Percentiles rank a stretch among this genome's conserved stretches.
Conservation (phyloP, 2,888 invertebrate species). For the Melinopterus prodromus region DNA sequence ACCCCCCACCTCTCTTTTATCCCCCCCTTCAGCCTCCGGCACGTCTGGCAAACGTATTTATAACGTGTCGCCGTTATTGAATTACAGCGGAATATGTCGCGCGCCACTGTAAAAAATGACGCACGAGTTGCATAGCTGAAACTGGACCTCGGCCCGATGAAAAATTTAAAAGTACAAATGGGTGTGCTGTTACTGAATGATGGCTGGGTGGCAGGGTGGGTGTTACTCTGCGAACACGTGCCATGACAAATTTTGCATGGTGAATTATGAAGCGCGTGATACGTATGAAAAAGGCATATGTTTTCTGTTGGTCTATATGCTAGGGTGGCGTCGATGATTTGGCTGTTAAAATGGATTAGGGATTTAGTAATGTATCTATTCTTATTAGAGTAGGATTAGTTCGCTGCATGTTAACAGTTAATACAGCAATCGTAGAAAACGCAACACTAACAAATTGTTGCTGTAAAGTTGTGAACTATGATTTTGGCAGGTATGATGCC, state of each 20-base stretch:
- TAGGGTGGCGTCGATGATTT: too few species aligned
- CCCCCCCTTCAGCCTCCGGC: neutral
- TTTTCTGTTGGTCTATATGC: neutral
- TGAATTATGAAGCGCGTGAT: neutral
- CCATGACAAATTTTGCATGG: neutral
- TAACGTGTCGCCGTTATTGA: conserved; percentile 19
- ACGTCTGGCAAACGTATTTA: conserved; percentile 16
- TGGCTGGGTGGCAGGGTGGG: neutral
- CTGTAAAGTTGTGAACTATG: too few species aligned
- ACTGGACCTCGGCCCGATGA: neutral
- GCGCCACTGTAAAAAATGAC: neutral
- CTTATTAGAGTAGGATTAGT: too few species aligned
- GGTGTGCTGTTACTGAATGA: conserved; percentile 4
- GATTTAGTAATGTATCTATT: too few species aligned
- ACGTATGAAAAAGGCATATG: neutral
- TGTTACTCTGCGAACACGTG: neutral
- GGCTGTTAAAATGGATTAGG: too few species aligned
- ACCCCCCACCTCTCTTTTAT: neutral
- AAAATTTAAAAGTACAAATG: neutral
- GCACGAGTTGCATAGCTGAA: neutral
- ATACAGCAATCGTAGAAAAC: too few species aligned
- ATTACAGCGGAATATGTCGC: conserved; percentile 6
- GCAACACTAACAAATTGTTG: too few species aligned
- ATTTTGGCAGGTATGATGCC: too few species aligned
- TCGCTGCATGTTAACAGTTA: too few species aligned